A percentile compares a stretch with the other conserved stretches of the same genome.
Evolutionary conservation across 2,113 vertebrate genomes (phyloP).

Genomic region (Accipiter cooperii): DNA sequence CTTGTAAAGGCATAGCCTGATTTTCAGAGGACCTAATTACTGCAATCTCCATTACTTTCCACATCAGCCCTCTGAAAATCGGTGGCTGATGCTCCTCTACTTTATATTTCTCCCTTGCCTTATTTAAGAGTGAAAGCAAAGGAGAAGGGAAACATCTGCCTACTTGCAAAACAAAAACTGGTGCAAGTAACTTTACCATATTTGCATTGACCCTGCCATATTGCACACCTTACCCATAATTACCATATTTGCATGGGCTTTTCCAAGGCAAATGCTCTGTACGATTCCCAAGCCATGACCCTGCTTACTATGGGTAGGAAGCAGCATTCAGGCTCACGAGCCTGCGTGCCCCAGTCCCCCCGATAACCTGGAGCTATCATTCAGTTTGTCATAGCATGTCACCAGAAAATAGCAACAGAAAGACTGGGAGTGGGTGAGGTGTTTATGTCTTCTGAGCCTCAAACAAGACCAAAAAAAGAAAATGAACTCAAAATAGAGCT

Average conservation of each 20-base stretch:
- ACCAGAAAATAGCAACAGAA: not conserved
- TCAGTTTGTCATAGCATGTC: constrained; percentile 27
- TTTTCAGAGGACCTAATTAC: not conserved
- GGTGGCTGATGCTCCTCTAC: not conserved
- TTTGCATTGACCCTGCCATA: not conserved
- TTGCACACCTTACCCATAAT: not conserved
- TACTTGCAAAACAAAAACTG: not conserved
- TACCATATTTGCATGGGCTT: not conserved
- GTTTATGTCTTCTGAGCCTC: constrained; percentile 21
- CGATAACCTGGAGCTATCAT: not conserved
- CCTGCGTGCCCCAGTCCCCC: not conserved
- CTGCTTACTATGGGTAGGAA: not conserved
- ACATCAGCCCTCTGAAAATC: not conserved
- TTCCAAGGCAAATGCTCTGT: not conserved
- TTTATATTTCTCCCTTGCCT: not conserved
- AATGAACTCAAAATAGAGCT: constrained; percentile 40
- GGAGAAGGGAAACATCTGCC: not conserved
- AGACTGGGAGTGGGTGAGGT: constrained; percentile 19
- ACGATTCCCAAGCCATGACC: not conserved
- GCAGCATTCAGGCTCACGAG: not conserved
- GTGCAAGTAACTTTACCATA: not conserved
- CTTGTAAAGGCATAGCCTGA: not conserved
- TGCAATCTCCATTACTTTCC: not conserved
- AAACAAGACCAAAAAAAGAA: not conserved
- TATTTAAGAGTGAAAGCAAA: not conserved